These are phyloP conservation scores for Oreochromis tanganicae DNA, from an alignment of 2,113 vertebrate genomes.

Conservation along the genomic window DNA sequence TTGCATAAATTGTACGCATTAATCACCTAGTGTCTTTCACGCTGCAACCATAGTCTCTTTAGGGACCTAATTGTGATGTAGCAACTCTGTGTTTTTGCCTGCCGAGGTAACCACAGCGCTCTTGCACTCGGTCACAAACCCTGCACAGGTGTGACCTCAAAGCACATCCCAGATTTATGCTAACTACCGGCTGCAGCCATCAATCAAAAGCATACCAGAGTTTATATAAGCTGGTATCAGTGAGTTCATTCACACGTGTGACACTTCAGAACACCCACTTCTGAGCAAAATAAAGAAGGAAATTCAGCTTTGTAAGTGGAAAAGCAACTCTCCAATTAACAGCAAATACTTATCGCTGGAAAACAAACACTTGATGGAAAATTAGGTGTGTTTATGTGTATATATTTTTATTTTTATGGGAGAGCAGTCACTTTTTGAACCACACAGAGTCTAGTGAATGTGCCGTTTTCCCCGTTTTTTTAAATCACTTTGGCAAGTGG, in stretches of 20 bases:
- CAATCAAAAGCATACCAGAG: neutral
- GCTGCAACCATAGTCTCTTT: neutral
- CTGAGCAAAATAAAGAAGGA: neutral
- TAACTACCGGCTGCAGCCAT: neutral
- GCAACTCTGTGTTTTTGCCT: neutral
- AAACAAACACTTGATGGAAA: conserved; percentile 24
- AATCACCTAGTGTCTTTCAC: neutral
- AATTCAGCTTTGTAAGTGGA: neutral
- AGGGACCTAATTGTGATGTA: neutral
- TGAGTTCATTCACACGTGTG: conserved; percentile 29
- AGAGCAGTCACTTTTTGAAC: neutral
- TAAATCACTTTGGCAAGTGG: neutral
- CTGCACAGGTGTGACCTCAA: neutral
- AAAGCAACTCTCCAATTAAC: conserved; percentile 32
- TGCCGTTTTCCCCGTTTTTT: neutral
- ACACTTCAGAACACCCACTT: conserved; percentile 24
- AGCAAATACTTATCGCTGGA: conserved; percentile 28
- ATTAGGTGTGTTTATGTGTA: neutral
- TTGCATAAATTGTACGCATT: neutral
- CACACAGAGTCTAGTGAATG: neutral
- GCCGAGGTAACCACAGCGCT: neutral
- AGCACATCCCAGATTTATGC: neutral
- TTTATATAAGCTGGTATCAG: conserved; percentile 16
- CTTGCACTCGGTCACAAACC: neutral
- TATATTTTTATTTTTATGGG: neutral